phyloP scores from a whole-genome alignment of 2,888 invertebrate species.

The Latrodectus elegans region DNA sequence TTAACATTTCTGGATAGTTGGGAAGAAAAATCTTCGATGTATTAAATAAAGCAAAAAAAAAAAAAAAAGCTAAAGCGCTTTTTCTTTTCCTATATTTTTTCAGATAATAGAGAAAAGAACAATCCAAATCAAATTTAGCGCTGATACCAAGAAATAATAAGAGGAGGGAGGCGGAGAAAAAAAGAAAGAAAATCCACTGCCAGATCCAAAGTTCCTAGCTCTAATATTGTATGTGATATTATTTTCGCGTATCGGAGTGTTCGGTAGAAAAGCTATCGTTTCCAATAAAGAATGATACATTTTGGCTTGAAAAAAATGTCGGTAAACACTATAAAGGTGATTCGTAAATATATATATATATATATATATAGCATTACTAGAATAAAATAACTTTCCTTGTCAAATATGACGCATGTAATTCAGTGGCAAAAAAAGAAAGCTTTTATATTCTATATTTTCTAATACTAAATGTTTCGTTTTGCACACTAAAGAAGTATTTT shows the following conservation, averaged over 20 bases:
- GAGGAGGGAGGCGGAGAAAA: background rate
- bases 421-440: too few relatives aligned
- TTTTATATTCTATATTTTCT: too few relatives aligned
- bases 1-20: background rate
- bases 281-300: too few relatives aligned
- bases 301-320: too few relatives aligned
- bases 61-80: background rate
- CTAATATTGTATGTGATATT: background rate
- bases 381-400: too few relatives aligned
- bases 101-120: background rate
- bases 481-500: too few relatives aligned
- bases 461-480: too few relatives aligned
- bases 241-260: background rate
- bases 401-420: too few relatives aligned
- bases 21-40: background rate
- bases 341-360: too few relatives aligned
- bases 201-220: background rate
- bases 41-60: background rate
- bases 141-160: background rate
- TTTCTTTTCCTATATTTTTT: background rate
- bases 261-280: too few relatives aligned
- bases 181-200: background rate
- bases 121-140: conserved; percentile 1
- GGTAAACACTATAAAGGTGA: too few relatives aligned
- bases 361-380: too few relatives aligned